Evolutionary conservation across 2,888 invertebrate species (phyloP).

Genomic region (Archaeoteleia sp.): DNA sequence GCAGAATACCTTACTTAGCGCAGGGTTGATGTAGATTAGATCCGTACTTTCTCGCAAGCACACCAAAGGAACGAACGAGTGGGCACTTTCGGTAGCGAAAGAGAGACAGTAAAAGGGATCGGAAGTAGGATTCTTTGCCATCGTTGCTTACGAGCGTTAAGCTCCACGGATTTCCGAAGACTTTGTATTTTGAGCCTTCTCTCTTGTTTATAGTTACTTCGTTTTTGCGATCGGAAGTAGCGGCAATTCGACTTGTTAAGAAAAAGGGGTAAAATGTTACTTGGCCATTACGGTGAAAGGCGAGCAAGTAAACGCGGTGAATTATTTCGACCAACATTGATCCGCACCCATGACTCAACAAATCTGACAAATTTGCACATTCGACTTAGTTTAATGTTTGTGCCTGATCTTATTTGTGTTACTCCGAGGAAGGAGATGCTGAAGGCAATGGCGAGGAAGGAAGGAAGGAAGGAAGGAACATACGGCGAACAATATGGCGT

Average conservation of each 20-base stretch:
- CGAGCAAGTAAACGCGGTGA: neutral
- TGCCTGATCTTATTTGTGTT: constrained; percentile 54
- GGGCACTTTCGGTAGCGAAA: constrained; percentile 39
- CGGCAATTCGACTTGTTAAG: constrained; percentile 38
- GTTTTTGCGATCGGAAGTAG: constrained; percentile 30
- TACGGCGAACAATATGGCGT: constrained; percentile 72
- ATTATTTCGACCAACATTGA: neutral
- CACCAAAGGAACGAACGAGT: constrained; percentile 27
- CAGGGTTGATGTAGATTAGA: constrained; percentile 34
- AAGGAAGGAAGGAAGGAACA: constrained; percentile 64
- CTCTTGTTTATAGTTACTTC: constrained; percentile 53
- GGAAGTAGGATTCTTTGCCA: constrained; percentile 38
- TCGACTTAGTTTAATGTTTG: constrained; percentile 51
- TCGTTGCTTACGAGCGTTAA: constrained; percentile 54
- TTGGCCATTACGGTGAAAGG: too few relatives aligned
- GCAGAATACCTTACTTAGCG: constrained; percentile 14
- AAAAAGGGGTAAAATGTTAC: neutral
- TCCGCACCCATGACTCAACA: neutral
- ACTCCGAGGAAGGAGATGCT: constrained; percentile 49
- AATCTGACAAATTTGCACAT: constrained; percentile 39
- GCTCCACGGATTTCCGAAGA: constrained; percentile 56
- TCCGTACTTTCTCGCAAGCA: constrained; percentile 23
- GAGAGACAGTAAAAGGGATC: constrained; percentile 35
- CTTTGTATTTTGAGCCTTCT: constrained; percentile 58
- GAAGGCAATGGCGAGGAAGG: constrained; percentile 50